Percentiles rank a stretch among this genome's conserved stretches.
These are phyloP conservation scores for Drosophila triauraria DNA, from an alignment of 1,140 invertebrate species.

Conservation along the genomic window DNA sequence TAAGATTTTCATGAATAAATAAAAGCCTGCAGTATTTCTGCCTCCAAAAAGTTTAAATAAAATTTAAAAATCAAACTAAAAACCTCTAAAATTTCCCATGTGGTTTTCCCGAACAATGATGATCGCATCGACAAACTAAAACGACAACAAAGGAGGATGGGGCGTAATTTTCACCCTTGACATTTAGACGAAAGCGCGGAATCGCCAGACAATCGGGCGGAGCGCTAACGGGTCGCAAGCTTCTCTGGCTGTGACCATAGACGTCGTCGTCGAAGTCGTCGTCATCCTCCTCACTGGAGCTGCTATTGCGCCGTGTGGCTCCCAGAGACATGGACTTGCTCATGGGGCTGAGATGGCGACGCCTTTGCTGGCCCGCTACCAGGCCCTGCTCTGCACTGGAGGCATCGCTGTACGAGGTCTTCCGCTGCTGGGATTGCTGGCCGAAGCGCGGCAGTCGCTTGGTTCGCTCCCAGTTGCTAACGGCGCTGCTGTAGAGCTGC, in stretches of 20 bases:
- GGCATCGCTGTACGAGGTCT: slow-evolving; percentile 59
- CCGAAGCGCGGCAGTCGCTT: slow-evolving; percentile 58
- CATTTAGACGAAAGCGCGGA: slow-evolving; percentile 68
- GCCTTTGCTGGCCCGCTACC: slow-evolving; percentile 18
- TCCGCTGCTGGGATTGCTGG: slow-evolving; percentile 36
- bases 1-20: too few species aligned
- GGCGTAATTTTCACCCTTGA: slow-evolving; percentile 65
- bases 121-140: slow-evolving; percentile 4
- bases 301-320: slow-evolving; percentile 44
- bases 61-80: neutral
- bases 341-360: slow-evolving; percentile 46
- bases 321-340: slow-evolving; percentile 71
- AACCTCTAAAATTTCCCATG: neutral
- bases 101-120: neutral
- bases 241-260: slow-evolving; percentile 25
- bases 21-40: too few species aligned
- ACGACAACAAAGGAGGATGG: slow-evolving; percentile 4
- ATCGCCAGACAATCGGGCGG: slow-evolving; percentile 61
- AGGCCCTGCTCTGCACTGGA: slow-evolving; percentile 56
- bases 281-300: slow-evolving; percentile 64
- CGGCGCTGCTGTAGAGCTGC: slow-evolving; percentile 86
- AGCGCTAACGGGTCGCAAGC: slow-evolving; percentile 64
- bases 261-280: slow-evolving; percentile 45
- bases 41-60: too few species aligned
- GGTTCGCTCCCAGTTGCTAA: slow-evolving; percentile 86